phyloP scores from a whole-genome alignment of 2,888 invertebrate species.

The Girardia tigrina region DNA sequence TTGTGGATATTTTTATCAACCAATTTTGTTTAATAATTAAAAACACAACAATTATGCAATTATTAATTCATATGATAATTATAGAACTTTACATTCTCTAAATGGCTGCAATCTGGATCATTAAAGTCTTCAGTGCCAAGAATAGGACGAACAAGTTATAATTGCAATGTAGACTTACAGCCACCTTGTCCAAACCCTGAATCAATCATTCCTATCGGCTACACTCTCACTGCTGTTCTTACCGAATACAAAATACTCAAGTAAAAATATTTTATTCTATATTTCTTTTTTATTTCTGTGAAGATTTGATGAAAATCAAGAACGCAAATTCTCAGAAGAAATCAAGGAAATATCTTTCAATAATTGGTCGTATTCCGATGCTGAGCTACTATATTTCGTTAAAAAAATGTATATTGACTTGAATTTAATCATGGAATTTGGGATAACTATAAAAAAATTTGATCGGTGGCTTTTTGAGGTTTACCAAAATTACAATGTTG shows the following conservation, averaged over 20 bases:
- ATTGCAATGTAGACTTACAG: not conserved
- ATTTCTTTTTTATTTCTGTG: too few relatives aligned
- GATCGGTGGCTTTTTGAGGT: conserved; percentile 44
- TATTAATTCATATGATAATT: too few relatives aligned
- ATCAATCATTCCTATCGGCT: not conserved
- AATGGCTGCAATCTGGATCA: not conserved
- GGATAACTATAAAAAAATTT: conserved; percentile 56
- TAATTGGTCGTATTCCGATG: conserved; percentile 68
- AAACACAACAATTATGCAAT: too few relatives aligned
- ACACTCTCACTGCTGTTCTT: not conserved
- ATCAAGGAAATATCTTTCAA: conserved; percentile 56
- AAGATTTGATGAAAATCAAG: not conserved
- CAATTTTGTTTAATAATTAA: too few relatives aligned
- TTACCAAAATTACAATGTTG: conserved; percentile 47
- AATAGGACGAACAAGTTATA: not conserved
- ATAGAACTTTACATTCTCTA: not conserved
- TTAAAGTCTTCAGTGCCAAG: not conserved
- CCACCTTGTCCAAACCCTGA: not conserved
- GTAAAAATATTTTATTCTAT: too few relatives aligned
- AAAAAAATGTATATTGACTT: conserved; percentile 70
- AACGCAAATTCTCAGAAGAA: not conserved
- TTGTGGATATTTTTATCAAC: too few relatives aligned
- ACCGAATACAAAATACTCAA: conserved; percentile 3
- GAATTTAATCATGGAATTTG: conserved; percentile 62
- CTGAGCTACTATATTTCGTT: conserved; percentile 63